A percentile compares a stretch with the other conserved stretches of the same genome.
phyloP scores from a whole-genome alignment of 2,888 invertebrate genomes.

The Phlogophora meticulosa region DNA sequence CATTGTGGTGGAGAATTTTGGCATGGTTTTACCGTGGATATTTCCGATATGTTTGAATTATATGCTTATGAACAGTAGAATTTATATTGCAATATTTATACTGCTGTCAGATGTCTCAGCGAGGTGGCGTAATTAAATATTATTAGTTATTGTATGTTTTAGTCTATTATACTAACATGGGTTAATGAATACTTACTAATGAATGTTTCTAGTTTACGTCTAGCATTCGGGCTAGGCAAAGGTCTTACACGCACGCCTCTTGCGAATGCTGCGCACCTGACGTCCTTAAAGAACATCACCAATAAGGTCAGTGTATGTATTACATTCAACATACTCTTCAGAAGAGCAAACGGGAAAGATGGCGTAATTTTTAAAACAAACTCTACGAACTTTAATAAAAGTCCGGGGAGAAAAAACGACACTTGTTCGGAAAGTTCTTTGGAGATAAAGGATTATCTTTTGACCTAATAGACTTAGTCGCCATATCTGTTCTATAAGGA shows the following conservation, averaged over 20 bases:
- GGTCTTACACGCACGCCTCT: too few species aligned
- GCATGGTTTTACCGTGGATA: conserved; percentile 12
- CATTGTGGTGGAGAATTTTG: conserved; percentile 26
- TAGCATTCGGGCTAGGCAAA: too few species aligned
- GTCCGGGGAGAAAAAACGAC: conserved; percentile 21
- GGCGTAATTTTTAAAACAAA: conserved; percentile 18
- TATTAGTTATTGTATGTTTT: too few species aligned
- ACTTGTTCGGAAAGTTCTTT: conserved; percentile 10
- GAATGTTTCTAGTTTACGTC: too few species aligned
- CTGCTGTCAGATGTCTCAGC: too few species aligned
- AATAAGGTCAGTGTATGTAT: too few species aligned
- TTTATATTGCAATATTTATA: not conserved
- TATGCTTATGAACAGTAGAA: not conserved
- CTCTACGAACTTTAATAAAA: conserved; percentile 20
- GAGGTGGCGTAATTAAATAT: too few species aligned
- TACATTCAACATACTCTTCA: too few species aligned
- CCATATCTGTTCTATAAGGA: not conserved
- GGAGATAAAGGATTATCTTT: conserved; percentile 36
- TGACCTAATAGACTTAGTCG: conserved; percentile 18
- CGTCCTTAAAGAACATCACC: too few species aligned
- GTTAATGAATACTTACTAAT: too few species aligned
- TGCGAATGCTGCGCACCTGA: too few species aligned
- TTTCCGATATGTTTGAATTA: not conserved
- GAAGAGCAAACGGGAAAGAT: not conserved
- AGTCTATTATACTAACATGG: too few species aligned